Percentiles rank a stretch among this genome's conserved stretches.
phyloP scores from a whole-genome alignment of 2,797 vertebrate species.

The Acropternis orthonyx region DNA sequence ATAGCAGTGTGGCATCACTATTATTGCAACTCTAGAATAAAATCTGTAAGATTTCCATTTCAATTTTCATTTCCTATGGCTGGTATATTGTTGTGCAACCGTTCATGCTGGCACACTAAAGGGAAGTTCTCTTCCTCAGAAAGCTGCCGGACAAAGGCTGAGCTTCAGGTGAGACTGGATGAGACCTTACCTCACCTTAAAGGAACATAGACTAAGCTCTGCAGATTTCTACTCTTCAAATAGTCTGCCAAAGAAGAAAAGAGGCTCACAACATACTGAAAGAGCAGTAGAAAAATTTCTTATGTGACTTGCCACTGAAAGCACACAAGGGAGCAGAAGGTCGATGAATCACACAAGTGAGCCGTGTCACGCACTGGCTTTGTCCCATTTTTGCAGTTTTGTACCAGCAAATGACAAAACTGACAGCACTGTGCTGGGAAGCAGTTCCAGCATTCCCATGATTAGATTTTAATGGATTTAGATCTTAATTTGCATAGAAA shows the following conservation, averaged over 20 bases:
- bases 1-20: not conserved
- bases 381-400: not conserved
- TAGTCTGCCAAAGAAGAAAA: not conserved
- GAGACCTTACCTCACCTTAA: not conserved
- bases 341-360: not conserved
- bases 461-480: not conserved
- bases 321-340: not conserved
- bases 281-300: not conserved
- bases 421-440: not conserved
- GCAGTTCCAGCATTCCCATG: not conserved
- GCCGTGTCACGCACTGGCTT: not conserved
- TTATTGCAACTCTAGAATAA: not conserved
- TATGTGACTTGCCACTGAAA: not conserved
- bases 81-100: not conserved
- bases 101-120: not conserved
- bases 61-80: not conserved
- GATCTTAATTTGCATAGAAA: not conserved
- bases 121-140: not conserved
- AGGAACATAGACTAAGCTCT: not conserved
- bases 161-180: not conserved
- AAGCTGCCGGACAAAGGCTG: not conserved
- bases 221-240: not conserved
- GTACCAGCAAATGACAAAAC: not conserved
- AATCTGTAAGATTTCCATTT: not conserved
- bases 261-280: not conserved